Percentiles rank a stretch among this genome's conserved stretches.
These are phyloP conservation scores for Neogobius melanostomus DNA, from an alignment of 2,113 vertebrate genomes.

Conservation along the genomic window DNA sequence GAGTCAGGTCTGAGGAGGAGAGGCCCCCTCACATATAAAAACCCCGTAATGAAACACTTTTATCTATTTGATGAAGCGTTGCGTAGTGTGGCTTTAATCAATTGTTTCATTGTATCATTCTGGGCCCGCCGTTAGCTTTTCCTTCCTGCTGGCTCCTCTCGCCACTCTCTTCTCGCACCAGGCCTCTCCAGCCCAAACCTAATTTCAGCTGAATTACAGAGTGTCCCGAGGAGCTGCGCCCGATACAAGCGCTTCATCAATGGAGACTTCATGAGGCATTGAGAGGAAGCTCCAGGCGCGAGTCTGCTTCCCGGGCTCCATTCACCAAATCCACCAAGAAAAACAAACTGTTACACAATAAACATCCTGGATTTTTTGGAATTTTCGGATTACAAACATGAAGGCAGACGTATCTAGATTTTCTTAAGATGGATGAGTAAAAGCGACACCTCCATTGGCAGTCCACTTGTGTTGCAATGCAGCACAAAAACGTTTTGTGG, in stretches of 20 bases:
- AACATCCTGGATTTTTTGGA: background rate
- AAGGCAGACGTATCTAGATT: background rate
- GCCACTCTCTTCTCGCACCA: conserved; percentile 3
- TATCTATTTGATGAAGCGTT: too few relatives aligned
- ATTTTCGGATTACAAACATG: background rate
- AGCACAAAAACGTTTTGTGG: too few relatives aligned
- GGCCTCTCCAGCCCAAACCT: conserved; percentile 26
- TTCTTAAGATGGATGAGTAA: background rate
- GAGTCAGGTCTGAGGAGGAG: too few relatives aligned
- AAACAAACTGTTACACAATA: background rate
- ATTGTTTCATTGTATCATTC: too few relatives aligned
- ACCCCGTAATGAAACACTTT: too few relatives aligned
- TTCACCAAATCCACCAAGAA: conserved; percentile 1
- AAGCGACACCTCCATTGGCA: conserved; percentile 22
- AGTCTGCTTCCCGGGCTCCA: conserved; percentile 14
- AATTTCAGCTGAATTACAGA: conserved; percentile 47
- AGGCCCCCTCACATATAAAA: too few relatives aligned
- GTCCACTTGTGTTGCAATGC: background rate
- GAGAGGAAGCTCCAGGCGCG: conserved; percentile 11
- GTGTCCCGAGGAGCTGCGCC: conserved; percentile 28
- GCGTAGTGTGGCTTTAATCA: too few relatives aligned
- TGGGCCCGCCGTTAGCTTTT: background rate
- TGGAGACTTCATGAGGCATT: conserved; percentile 24
- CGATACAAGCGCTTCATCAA: conserved; percentile 11
- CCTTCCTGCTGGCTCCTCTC: background rate